Conservation (phyloP, 1,140 invertebrate species). For the Heliothis virescens region DNA sequence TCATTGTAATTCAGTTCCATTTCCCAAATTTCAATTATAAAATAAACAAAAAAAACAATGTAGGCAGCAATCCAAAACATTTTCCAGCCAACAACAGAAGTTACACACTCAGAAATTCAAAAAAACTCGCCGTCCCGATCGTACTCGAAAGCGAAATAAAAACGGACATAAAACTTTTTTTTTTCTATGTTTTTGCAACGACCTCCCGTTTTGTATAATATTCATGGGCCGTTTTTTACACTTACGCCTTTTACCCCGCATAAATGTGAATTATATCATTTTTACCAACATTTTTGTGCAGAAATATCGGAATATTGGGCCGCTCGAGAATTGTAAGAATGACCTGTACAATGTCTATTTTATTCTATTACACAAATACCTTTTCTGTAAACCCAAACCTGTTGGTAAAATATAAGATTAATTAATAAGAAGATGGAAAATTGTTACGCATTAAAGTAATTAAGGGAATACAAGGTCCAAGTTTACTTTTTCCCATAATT, state of each 20-base stretch:
- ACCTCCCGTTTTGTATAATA: slow-evolving; percentile 53
- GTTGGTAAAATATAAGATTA: too few relatives aligned
- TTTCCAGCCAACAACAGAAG: slow-evolving; percentile 25
- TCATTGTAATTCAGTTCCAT: background rate
- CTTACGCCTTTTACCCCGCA: slow-evolving; percentile 49
- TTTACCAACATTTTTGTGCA: slow-evolving; percentile 29
- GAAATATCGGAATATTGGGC: slow-evolving; percentile 27
- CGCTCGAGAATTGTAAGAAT: background rate
- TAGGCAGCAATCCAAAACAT: slow-evolving; percentile 20
- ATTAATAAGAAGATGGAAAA: background rate
- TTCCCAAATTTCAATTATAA: background rate
- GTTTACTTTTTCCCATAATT: slow-evolving; percentile 10
- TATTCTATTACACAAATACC: background rate
- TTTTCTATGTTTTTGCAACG: slow-evolving; percentile 44
- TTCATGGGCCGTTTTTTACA: slow-evolving; percentile 59
- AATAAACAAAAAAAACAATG: slow-evolving; percentile 6
- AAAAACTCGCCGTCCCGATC: slow-evolving; percentile 44
- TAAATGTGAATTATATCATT: slow-evolving; percentile 49
- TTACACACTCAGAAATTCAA: slow-evolving; percentile 44
- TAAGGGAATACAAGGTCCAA: background rate
- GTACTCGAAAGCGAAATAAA: slow-evolving; percentile 35
- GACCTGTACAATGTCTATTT: slow-evolving; percentile 10
- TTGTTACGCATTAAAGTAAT: slow-evolving; percentile 26
- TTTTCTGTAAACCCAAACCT: too few relatives aligned
- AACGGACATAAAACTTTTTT: slow-evolving; percentile 53